Evolutionary conservation across 1,140 invertebrate genomes (phyloP), one percentile per base, ranked within the genome.

Genomic region (Paramacrobiotus metropolitanus): DNA sequence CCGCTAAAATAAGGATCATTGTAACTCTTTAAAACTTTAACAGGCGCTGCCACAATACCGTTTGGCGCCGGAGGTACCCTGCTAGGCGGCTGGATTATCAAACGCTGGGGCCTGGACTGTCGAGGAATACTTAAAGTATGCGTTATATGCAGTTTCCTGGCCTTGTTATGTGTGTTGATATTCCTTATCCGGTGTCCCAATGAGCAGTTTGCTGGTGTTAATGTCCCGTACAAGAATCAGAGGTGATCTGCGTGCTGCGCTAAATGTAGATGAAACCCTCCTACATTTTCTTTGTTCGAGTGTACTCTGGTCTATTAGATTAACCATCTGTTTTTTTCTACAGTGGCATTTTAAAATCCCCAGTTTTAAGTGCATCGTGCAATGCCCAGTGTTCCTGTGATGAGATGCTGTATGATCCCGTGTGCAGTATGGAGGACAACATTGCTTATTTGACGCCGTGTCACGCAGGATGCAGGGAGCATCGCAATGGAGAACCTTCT

Each of bases 121-220:
- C 76, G 78, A 0, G 82, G 81, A n/a, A 86, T 86, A 63, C 78
- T 87, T 34, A 82, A 81, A 68, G 76, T 86, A 64, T 86, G 83
- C 67, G 72, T 84, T 0, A 68, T 78, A 1, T 73, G 79, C 34
- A 81, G 82, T 0, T 67, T 77, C 4, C 64, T 80, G 1, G 78
- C 80, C 1, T 76, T 81, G 0, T 64, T 78, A 2, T 79, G 82
- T 61, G 78, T 77, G 0, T 71, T 82, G 30, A 77, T 78, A 61
- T 84, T 87, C 67, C 73, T 84, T 24, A 72, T 86, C 1, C 78
- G 78, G n/a, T 88, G 85, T 67, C 80, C 82, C 1, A 83, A 84
- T 70, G 73, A 79, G 1, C 71, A 76, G 1, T 85, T 85, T 68
- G 83, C 83, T 21, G 85, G 85, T 1, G 76, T 87, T 15, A 85